Evolutionary conservation across 2,888 invertebrate genomes (phyloP), one percentile per base, ranked within the genome.

Genomic region (Opisthograptis luteolata): DNA sequence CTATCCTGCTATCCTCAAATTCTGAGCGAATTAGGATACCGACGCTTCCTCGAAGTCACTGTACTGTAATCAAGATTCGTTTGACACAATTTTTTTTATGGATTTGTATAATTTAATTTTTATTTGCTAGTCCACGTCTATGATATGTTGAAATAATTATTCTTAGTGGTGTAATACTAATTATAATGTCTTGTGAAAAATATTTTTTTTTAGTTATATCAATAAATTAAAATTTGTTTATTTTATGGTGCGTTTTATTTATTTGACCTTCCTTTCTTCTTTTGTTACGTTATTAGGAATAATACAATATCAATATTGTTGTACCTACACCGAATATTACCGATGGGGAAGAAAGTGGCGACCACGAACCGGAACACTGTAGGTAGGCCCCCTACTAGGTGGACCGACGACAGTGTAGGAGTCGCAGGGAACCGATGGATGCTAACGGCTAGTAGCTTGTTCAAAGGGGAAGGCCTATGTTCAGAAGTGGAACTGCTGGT

Each of bases 171-270:
- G 85, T 88, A 89, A 87, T 82, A 90, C 88, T 90, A 90, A 90
- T 87, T 86, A 84, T 87, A 87, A 87, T 86, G 87, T 89, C 87
- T 85, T 86, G 85, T 90, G 88, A 87, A 88, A 87, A 87, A 87
- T 84, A 87, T 87, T 86, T 87, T 87, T n/a, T 74, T 87, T 87
- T 87, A 85, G 84, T 86, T 87, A 85, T 84, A 88, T 87, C 88
- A 89, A 88, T 90, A 88, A 89, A 89, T 89, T 88, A 87, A 88
- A 89, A 87, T 88, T 90, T 90, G 89, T 89, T 90, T 89, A 90
- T 87, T 90, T 90, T 81, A 85, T 67, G 69, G 60, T 72, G 69
- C 60, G 73, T 83, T 81, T 83, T 74, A 76, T 81, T 81, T 68
- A 15, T 1, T 7, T 6, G 10, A 6, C n/a, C 6, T 32, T n/a